Conservation (phyloP, 2,113 vertebrate genomes). For the Gallinago undulata region DNA sequence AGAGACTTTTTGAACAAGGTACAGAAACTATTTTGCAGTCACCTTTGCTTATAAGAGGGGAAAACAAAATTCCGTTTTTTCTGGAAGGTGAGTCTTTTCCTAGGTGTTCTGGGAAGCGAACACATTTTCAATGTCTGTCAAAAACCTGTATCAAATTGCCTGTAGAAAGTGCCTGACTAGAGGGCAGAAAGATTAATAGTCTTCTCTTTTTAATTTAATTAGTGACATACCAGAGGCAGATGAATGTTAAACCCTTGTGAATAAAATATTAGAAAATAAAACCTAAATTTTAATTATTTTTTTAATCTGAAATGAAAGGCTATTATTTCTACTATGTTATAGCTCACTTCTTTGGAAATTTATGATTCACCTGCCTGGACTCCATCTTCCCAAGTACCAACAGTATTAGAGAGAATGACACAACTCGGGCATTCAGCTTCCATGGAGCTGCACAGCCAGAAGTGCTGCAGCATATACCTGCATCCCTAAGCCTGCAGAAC, state of each 20-base stretch:
- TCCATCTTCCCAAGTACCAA: neutral
- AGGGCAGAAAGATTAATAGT: neutral
- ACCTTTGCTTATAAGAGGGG: neutral
- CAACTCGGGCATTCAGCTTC: neutral
- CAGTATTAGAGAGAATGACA: neutral
- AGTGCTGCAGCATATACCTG: neutral
- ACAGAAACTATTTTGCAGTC: neutral
- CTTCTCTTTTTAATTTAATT: constrained; percentile 16
- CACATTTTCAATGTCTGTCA: neutral
- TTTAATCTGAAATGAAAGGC: neutral
- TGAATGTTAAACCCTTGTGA: neutral
- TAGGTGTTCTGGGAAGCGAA: neutral
- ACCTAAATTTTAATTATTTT: rapidly evolving
- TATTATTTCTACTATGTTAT: neutral
- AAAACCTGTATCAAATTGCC: neutral
- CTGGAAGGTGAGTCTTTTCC: neutral
- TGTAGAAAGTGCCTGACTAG: neutral
- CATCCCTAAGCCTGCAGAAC: neutral
- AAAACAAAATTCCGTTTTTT: neutral
- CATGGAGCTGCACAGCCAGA: neutral
- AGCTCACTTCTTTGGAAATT: neutral
- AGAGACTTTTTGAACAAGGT: neutral
- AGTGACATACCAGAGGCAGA: neutral
- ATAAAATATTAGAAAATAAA: neutral
- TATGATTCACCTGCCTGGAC: neutral